A percentile compares a stretch with the other conserved stretches of the same genome.
Evolutionary conservation across 2,113 vertebrate species (phyloP).

Genomic region (Oryzias woworae): DNA sequence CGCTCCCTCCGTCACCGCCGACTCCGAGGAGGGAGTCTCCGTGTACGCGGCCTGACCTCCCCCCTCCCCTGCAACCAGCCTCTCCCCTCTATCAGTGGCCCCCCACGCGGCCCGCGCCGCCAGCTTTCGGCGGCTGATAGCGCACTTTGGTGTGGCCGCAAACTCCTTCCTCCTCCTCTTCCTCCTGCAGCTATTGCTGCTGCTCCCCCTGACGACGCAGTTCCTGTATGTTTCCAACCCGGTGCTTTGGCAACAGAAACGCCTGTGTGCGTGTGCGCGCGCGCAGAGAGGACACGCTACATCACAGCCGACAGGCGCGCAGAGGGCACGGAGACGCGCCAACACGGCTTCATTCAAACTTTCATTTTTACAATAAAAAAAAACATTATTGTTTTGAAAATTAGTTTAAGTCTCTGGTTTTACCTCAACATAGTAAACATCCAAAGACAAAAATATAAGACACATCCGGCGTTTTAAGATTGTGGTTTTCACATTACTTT

Average conservation of each 20-base stretch:
- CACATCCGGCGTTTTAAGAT: too few relatives aligned
- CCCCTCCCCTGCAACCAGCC: slow-evolving; percentile 25
- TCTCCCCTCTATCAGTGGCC: slow-evolving; percentile 55
- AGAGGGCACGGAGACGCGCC: too few relatives aligned
- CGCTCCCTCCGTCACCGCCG: slow-evolving; percentile 37
- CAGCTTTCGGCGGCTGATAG: slow-evolving; percentile 69
- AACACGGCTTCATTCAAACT: too few relatives aligned
- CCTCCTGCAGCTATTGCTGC: background rate
- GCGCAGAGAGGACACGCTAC: background rate
- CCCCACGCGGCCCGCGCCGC: slow-evolving; percentile 38
- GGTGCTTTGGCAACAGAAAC: slow-evolving; percentile 41
- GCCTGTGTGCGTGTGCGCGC: slow-evolving; percentile 8
- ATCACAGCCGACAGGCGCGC: background rate
- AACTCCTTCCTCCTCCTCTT: slow-evolving; percentile 17
- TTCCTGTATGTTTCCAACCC: slow-evolving; percentile 62
- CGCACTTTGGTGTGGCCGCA: slow-evolving; percentile 38
- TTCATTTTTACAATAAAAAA: too few relatives aligned
- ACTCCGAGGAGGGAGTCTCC: slow-evolving; percentile 47
- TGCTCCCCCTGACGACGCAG: slow-evolving; percentile 46
- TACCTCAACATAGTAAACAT: too few relatives aligned
- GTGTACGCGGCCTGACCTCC: slow-evolving; percentile 27
- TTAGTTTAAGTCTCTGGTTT: too few relatives aligned
- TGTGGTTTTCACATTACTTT: too few relatives aligned
- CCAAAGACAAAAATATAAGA: too few relatives aligned
- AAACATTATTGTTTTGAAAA: too few relatives aligned